Conservation (phyloP, 92 coral and sea anemone genomes). For the Scolanthus callimorphus region DNA sequence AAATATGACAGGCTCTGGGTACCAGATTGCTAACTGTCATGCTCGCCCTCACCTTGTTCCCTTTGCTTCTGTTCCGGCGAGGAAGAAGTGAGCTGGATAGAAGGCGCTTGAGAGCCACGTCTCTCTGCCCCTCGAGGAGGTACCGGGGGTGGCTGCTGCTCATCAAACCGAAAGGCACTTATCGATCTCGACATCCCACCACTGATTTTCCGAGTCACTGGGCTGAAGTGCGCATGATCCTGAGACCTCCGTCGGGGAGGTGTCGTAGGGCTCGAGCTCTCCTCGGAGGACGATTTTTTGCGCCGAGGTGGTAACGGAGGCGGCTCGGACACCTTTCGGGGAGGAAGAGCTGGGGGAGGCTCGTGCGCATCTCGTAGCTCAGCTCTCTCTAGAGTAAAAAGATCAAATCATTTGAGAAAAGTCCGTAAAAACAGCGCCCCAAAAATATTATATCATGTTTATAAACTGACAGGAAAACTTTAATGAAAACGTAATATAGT, state of each 20-base stretch:
- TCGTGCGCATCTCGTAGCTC: constrained; percentile 18
- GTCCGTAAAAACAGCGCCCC: too few relatives aligned
- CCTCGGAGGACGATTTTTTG: constrained; percentile 31
- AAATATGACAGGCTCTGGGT: too few relatives aligned
- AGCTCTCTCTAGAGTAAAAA: constrained; percentile 22
- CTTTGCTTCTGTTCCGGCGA: too few relatives aligned
- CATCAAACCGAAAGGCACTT: background rate
- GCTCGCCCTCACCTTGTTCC: too few relatives aligned
- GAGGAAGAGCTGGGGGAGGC: constrained; percentile 79
- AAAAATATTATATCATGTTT: too few relatives aligned
- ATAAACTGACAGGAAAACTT: too few relatives aligned
- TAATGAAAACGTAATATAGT: too few relatives aligned
- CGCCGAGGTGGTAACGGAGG: constrained; percentile 86
- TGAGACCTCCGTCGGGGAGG: constrained; percentile 8
- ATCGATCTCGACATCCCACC: background rate
- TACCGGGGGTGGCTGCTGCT: constrained; percentile 72
- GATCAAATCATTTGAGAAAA: too few relatives aligned
- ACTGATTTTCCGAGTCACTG: background rate
- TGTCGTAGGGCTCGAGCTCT: constrained; percentile 1
- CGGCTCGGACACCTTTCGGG: constrained; percentile 75
- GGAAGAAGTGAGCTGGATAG: constrained; percentile 51
- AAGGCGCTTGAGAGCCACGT: constrained; percentile 47
- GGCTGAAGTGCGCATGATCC: background rate
- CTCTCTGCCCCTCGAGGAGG: constrained; percentile 77
- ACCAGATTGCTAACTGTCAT: too few relatives aligned